phyloP scores from a whole-genome alignment of 2,113 vertebrate genomes.

The Myrmophylax atrothorax region DNA sequence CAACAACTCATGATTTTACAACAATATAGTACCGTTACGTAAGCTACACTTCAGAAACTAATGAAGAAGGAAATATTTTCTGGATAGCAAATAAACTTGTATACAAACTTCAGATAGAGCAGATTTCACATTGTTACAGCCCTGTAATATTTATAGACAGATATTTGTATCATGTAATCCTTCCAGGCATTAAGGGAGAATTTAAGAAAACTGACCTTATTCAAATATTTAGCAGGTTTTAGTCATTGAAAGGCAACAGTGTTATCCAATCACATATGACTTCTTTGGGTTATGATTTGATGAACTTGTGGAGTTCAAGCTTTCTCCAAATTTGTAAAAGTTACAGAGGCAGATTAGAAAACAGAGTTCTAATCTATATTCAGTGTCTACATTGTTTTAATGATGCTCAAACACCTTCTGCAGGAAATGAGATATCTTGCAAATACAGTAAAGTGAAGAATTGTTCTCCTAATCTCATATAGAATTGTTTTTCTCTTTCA shows the following conservation, averaged over 20 bases:
- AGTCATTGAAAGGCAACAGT: background rate
- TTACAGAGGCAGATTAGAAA: background rate
- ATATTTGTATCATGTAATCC: background rate
- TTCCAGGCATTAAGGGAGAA: background rate
- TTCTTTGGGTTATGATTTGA: background rate
- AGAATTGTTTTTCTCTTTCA: background rate
- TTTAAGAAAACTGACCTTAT: background rate
- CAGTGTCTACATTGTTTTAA: background rate
- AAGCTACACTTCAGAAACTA: constrained; percentile 23
- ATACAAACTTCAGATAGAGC: background rate
- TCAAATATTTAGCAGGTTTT: background rate
- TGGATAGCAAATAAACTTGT: background rate
- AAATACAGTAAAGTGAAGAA: background rate
- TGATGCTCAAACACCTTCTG: background rate
- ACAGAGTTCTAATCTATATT: background rate
- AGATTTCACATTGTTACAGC: background rate
- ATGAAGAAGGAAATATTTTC: background rate
- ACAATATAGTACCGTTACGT: background rate
- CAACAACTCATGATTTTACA: background rate
- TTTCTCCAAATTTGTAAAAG: background rate
- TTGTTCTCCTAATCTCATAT: background rate
- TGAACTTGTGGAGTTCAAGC: background rate
- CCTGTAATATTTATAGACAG: background rate
- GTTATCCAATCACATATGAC: background rate
- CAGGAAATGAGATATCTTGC: background rate